Percentiles rank a stretch among this genome's conserved stretches.
These are phyloP conservation scores for Phylloscopus trochiloides DNA, from an alignment of 2,113 vertebrate species.

Conservation along the genomic window DNA sequence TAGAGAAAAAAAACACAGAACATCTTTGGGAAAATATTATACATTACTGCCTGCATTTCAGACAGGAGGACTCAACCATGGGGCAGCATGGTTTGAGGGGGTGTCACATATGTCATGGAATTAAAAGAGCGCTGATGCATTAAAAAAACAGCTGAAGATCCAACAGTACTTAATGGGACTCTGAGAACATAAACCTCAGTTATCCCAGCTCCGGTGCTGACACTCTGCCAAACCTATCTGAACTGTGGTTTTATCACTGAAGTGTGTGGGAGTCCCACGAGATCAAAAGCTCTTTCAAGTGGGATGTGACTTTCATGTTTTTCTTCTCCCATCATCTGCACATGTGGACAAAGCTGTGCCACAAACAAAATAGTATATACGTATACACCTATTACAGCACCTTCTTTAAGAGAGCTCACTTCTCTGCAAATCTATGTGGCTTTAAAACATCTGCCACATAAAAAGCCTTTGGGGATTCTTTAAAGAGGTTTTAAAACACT, in stretches of 20 bases:
- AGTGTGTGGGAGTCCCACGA: background rate
- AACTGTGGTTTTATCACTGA: conserved; percentile 13
- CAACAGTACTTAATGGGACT: background rate
- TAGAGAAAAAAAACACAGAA: background rate
- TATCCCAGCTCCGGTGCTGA: background rate
- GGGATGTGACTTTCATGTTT: conserved; percentile 3
- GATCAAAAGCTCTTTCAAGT: conserved; percentile 50
- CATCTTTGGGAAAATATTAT: background rate
- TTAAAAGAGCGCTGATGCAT: conserved; percentile 18
- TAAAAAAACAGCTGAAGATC: background rate
- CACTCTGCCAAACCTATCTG: background rate
- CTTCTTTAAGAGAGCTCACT: background rate
- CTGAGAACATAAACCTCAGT: background rate
- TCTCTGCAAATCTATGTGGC: background rate
- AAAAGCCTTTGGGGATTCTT: background rate
- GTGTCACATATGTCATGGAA: background rate
- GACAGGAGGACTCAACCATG: fast-evolving
- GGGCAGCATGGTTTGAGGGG: background rate
- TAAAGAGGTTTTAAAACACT: background rate
- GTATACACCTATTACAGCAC: background rate
- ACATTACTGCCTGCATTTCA: background rate
- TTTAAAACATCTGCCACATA: background rate
- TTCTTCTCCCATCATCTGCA: background rate
- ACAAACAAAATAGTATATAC: background rate
- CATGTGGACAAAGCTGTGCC: background rate